Evolutionary conservation across 2,797 vertebrate species (phyloP), one percentile per base, ranked within the genome.

Genomic region (Chrysocyon brachyurus): DNA sequence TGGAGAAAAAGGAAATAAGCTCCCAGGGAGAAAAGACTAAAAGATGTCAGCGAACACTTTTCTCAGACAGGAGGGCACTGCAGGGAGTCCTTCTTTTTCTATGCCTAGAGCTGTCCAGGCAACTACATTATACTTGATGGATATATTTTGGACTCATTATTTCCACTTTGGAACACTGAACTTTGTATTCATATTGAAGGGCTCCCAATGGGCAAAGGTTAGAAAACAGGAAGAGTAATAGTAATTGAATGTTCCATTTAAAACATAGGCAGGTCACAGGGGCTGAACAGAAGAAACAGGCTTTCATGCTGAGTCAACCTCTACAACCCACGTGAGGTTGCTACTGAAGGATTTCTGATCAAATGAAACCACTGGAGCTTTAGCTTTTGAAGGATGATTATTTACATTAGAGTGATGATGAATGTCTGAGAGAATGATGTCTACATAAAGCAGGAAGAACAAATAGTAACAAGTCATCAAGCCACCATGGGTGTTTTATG

Each of bases 141-240:
- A 91, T 93, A 89, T 54, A 87, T 93, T 94, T 95, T 84, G 26
- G 73, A 90, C 83, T 96, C 89, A 92, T 96, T 94, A 96, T 96
- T 96, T 96, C 17, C 68, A 91, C 89, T 91, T 88, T 86, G 68
- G 64, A 96, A 93, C 70, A 68, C 10, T 94, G 85, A 59, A 64
- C 31, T 87, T 96, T 96, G 94, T 90, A 91, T 87, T 95, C 82
- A 88, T 90, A 96, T 63, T 72, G 90, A 96, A 95, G 72, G 81
- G 21, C 66, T 92, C 70, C 73, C 66, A 68, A 94, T 36, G 54
- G 78, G 49, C 86, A 96, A 97, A 96, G 86, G 63, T 95, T 94
- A 96, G 89, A 79, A 95, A 97, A 59, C 49, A 92, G 49, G 49
- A 90, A 92, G n/a, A 56, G 21, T 91, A 46, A 63, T 46, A 83